Evolutionary conservation across 2,888 invertebrate genomes (phyloP).

Genomic region (Drosophila affinis): DNA sequence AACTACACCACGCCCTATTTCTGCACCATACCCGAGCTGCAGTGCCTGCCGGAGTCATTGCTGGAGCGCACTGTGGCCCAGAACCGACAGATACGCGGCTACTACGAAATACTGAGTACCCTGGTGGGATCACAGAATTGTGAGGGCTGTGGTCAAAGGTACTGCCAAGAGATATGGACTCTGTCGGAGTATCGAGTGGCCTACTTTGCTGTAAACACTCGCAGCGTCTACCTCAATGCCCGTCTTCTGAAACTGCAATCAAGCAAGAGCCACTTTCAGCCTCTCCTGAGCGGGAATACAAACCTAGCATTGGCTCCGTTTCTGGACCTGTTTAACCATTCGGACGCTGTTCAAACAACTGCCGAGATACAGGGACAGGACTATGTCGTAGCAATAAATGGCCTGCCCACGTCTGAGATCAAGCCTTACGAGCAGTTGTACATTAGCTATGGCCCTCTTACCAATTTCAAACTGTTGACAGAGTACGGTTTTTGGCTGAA

Average conservation of each 20-base stretch:
- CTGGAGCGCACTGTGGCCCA: slow-evolving; percentile 85
- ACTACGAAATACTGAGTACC: slow-evolving; percentile 60
- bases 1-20: slow-evolving; percentile 89
- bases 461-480: slow-evolving; percentile 90
- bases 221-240: slow-evolving; percentile 90
- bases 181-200: slow-evolving; percentile 89
- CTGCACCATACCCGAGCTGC: slow-evolving; percentile 85
- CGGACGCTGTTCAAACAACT: slow-evolving; percentile 86
- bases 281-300: slow-evolving; percentile 86
- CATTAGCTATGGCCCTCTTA: slow-evolving; percentile 94
- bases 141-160: slow-evolving; percentile 83
- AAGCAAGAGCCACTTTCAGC: slow-evolving; percentile 72
- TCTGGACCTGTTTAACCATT: slow-evolving; percentile 95
- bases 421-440: slow-evolving; percentile 90
- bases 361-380: slow-evolving; percentile 80
- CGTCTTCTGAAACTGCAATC: slow-evolving; percentile 83
- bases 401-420: slow-evolving; percentile 79
- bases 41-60: slow-evolving; percentile 86
- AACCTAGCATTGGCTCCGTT: slow-evolving; percentile 93
- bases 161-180: slow-evolving; percentile 84
- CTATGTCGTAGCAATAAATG: slow-evolving; percentile 67
- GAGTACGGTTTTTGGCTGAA: slow-evolving; percentile 94
- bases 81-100: slow-evolving; percentile 84
- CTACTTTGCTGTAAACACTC: slow-evolving; percentile 93
- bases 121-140: slow-evolving; percentile 56